Base-by-base conservation (phyloP, 2,888 invertebrate species). In the Agonum fuliginosum region DNA sequence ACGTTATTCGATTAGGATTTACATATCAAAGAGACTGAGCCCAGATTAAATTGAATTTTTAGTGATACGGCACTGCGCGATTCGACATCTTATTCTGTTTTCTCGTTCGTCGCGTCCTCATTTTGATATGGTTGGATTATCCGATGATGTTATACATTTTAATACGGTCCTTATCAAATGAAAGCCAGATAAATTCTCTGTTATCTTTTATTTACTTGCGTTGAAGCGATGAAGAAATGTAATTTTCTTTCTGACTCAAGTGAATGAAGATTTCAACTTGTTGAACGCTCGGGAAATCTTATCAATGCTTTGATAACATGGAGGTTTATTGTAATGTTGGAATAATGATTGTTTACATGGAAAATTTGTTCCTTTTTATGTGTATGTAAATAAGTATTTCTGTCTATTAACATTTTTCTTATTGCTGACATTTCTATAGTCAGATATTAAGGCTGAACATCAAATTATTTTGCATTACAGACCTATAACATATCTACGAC, bases 21-120 rank as follows among this genome's bases (percentile, higher is more conserved):
- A 62, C 74, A 74, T 74, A 74, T 65, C 48, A 74, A 74, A 74
- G 74, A 62, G 30, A 37, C 74, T 74, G 74, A 46, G 65, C 27
- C 74, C 65, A 74, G 74, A 74, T 74, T 74, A 74, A 74, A 74
- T 74, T 74, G 74, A 74, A 65, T 74, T 74, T 74, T 74, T 74
- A 48, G 74, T 74, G 65, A 74, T 74, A 74, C 48, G 30, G 34
- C 27, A 24, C 65, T 65, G 46, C 24, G 14, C 37, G 58, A 19
- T 58, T 72, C 54, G 30, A 54, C 54, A 70, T 22, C 22, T 43
- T 46, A 70, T 51, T 72, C 48, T 54, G 72, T 72, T 30, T 34
- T 72, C 41, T 22, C 37, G 37, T 14, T 73, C 51, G 34, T 34
- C 73, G 41, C 58, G 51, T 34, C 72, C 58, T 54, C 30, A 37